Percentiles rank a stretch among this genome's conserved stretches.
Evolutionary conservation across 1,140 invertebrate genomes (phyloP).

Genomic region (Oedothorax gibbosus): DNA sequence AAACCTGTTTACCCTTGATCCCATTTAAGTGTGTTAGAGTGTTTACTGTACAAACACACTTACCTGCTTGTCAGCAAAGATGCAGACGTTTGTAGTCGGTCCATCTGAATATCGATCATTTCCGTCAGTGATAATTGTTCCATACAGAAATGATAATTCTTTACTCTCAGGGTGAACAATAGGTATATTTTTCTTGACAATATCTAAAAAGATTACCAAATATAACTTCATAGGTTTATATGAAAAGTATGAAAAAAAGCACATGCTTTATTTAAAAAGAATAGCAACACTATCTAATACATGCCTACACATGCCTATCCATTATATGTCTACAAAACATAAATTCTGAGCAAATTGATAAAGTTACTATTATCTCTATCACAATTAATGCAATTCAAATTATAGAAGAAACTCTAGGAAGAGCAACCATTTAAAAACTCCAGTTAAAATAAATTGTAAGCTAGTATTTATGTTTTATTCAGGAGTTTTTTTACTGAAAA

Average conservation of each 20-base stretch:
- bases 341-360: too few relatives aligned
- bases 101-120: constrained; percentile 40
- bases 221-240: not conserved
- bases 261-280: not conserved
- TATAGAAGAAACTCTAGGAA: too few relatives aligned
- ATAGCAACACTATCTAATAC: not conserved
- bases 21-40: too few relatives aligned
- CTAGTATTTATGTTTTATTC: too few relatives aligned
- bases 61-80: constrained; percentile 55
- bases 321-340: too few relatives aligned
- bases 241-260: not conserved
- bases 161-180: constrained; percentile 25
- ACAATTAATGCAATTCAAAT: too few relatives aligned
- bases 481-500: too few relatives aligned
- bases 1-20: too few relatives aligned
- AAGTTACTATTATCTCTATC: too few relatives aligned
- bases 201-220: constrained; percentile 20
- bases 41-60: not conserved
- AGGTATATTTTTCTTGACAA: constrained; percentile 18
- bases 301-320: too few relatives aligned
- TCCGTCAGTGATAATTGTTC: constrained; percentile 54
- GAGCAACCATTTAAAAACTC: too few relatives aligned
- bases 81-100: constrained; percentile 39
- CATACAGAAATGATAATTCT: constrained; percentile 52
- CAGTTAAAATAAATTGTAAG: too few relatives aligned